Evolutionary conservation across 2,888 invertebrate species (phyloP).

Genomic region (Leptinotarsa rubiginosa): DNA sequence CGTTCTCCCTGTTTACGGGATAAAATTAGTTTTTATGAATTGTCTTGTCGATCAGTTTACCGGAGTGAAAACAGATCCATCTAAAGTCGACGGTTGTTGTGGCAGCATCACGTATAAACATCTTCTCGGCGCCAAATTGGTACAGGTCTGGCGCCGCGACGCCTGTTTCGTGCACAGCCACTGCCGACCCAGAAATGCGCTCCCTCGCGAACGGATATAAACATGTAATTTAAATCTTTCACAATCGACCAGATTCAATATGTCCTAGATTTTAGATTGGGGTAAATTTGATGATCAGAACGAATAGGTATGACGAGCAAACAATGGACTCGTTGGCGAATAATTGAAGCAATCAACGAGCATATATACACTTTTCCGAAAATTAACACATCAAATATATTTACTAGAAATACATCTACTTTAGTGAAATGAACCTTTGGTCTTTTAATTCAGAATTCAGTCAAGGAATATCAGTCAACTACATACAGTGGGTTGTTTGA

Average conservation of each 20-base stretch:
- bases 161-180: conserved; percentile 12
- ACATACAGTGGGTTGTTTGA: no score
- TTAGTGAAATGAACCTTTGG: no score
- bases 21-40: background rate
- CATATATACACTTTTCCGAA: background rate
- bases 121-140: conserved; percentile 32
- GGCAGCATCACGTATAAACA: conserved; percentile 5
- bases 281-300: background rate
- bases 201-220: conserved; percentile 9
- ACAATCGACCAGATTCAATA: conserved; percentile 7
- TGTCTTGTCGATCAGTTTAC: conserved; percentile 1
- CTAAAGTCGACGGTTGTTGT: conserved; percentile 11
- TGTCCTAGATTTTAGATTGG: background rate
- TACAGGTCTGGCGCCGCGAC: conserved; percentile 31
- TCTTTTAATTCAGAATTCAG: no score
- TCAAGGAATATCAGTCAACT: no score
- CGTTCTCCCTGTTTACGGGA: background rate
- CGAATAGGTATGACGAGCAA: background rate
- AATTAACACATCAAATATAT: no score
- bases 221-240: conserved; percentile 20
- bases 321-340: background rate
- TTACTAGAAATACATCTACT: no score
- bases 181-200: conserved; percentile 6
- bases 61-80: background rate
- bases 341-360: background rate